phyloP scores from a whole-genome alignment of 2,113 vertebrate genomes.

The Grus americana region DNA sequence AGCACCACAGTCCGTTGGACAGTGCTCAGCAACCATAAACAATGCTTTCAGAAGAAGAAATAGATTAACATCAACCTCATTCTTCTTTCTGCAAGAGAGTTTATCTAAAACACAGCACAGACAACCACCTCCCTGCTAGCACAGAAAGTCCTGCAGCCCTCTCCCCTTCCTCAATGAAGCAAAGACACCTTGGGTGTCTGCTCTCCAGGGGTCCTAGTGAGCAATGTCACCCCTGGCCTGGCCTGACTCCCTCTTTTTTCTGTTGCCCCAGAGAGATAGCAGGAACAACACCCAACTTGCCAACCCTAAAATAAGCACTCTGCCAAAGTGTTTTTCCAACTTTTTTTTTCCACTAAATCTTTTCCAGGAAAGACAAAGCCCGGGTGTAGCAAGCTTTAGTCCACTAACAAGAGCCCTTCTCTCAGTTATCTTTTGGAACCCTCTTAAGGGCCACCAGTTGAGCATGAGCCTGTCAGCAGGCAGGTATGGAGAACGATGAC shows the following conservation, averaged over 20 bases:
- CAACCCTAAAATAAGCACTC: neutral
- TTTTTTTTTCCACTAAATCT: neutral
- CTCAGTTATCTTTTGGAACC: neutral
- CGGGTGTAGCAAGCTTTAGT: neutral
- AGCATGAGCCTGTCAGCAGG: neutral
- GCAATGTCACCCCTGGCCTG: neutral
- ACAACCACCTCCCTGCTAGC: neutral
- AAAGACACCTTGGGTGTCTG: neutral
- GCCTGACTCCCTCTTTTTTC: neutral
- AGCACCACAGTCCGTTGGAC: neutral
- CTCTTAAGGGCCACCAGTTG: neutral
- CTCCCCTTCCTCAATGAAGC: neutral
- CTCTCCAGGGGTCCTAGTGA: neutral
- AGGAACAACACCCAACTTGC: neutral
- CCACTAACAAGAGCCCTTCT: neutral
- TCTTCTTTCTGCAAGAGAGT: neutral
- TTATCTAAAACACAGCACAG: neutral
- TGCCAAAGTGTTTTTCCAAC: neutral
- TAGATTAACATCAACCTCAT: neutral
- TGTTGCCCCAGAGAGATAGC: neutral
- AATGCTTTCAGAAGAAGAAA: neutral
- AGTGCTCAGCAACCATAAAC: slow-evolving; percentile 11
- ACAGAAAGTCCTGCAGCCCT: neutral
- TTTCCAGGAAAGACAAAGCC: neutral
- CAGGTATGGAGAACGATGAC: neutral